phyloP scores from a whole-genome alignment of 2,113 vertebrate genomes.

The Kryptolebias marmoratus region DNA sequence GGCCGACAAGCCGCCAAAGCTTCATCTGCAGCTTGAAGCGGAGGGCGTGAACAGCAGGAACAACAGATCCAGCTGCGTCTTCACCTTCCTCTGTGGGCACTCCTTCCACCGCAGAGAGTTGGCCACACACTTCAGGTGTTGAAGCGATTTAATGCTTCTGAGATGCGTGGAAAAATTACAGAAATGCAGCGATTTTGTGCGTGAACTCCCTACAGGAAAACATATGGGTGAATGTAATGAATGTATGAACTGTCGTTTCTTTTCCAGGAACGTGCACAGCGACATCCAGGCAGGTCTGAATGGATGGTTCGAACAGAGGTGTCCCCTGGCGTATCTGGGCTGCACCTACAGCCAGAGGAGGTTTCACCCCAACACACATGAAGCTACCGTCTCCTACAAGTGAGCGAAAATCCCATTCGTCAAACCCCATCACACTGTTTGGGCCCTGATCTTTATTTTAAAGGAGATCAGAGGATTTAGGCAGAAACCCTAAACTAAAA shows the following conservation, averaged over 20 bases:
- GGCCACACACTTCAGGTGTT: conserved; percentile 85
- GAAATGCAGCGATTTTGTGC: too few species aligned
- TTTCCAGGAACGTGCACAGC: conserved; percentile 85
- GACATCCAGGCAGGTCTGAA: conserved; percentile 91
- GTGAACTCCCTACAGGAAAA: not conserved
- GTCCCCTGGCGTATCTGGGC: conserved; percentile 92
- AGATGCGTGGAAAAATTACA: too few species aligned
- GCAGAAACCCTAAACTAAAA: too few species aligned
- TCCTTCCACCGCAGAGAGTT: conserved; percentile 92
- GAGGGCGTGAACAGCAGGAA: conserved; percentile 89
- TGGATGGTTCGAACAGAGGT: conserved; percentile 96
- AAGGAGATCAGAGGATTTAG: not conserved
- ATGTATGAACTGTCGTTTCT: not conserved
- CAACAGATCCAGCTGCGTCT: conserved; percentile 89
- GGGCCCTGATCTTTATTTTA: not conserved
- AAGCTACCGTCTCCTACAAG: conserved; percentile 85
- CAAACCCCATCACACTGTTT: not conserved
- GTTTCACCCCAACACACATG: conserved; percentile 86
- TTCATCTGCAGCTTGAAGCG: conserved; percentile 86
- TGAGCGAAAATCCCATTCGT: conserved; percentile 30
- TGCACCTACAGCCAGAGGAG: conserved; percentile 90
- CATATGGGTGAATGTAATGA: not conserved
- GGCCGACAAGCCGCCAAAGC: conserved; percentile 65
- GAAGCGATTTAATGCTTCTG: not conserved
- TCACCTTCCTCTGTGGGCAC: conserved; percentile 90